phyloP scores from a whole-genome alignment of 2,888 invertebrate species.

The Tipula vernalis region DNA sequence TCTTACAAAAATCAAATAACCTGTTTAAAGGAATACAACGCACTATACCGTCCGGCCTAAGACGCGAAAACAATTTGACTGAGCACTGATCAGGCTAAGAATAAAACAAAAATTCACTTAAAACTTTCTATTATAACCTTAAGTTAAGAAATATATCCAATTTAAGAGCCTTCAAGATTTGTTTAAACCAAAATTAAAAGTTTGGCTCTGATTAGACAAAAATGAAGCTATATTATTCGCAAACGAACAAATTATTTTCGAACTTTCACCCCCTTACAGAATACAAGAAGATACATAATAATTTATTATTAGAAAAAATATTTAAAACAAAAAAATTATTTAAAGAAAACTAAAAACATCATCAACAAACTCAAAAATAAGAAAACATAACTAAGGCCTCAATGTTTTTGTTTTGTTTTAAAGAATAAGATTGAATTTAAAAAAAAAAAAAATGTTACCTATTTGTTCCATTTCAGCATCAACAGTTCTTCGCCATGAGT shows the following conservation, averaged over 20 bases:
- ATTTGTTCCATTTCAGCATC: conserved; percentile 10
- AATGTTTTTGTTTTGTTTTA: background rate
- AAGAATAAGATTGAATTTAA: background rate
- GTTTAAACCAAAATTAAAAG: background rate
- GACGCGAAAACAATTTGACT: no score
- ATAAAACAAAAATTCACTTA: no score
- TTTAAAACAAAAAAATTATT: background rate
- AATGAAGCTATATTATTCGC: no score
- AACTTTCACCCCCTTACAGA: background rate
- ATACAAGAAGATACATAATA: background rate
- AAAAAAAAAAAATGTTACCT: background rate
- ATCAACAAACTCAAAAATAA: background rate
- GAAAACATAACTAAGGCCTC: background rate
- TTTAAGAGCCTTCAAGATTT: no score
- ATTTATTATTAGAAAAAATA: background rate
- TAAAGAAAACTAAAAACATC: background rate
- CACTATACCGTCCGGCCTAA: no score
- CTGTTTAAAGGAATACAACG: no score
- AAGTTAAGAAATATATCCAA: no score
- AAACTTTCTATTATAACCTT: no score
- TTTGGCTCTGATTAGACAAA: background rate
- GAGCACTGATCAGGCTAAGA: no score
- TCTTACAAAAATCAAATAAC: no score
- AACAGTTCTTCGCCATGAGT: conserved; percentile 10
- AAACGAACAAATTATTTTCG: background rate